These are phyloP conservation scores for Lepidocolaptes lacrymiger DNA, from an alignment of 2,797 vertebrate genomes.

Conservation along the genomic window DNA sequence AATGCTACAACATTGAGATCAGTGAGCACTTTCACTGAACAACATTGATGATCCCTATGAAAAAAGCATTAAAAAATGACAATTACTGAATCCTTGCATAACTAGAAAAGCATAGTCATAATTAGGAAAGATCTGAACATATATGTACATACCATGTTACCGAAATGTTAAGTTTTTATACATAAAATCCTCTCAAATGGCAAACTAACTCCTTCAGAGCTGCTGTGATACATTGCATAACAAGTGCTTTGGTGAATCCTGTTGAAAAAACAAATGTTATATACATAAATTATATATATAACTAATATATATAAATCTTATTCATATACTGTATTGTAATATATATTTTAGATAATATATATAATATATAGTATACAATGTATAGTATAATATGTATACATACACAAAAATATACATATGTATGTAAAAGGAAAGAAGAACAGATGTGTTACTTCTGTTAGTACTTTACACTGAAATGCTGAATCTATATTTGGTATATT, in stretches of 20 bases:
- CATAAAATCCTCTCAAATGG: background rate
- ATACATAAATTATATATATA: background rate
- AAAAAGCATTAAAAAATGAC: background rate
- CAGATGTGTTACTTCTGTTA: background rate
- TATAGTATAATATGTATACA: background rate
- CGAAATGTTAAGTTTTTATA: background rate
- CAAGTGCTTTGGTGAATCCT: background rate
- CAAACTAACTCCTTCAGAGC: background rate
- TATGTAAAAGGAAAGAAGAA: background rate
- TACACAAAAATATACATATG: background rate
- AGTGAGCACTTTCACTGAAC: background rate
- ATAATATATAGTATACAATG: background rate
- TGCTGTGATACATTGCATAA: rapidly evolving
- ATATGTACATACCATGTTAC: background rate
- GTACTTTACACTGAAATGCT: background rate
- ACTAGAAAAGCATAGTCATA: background rate
- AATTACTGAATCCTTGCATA: background rate
- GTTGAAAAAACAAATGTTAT: background rate
- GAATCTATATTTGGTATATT: background rate
- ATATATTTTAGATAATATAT: background rate
- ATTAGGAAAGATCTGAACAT: background rate
- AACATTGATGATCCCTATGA: rapidly evolving
- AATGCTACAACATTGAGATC: background rate
- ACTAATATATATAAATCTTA: background rate
- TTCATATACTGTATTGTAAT: no score